phyloP scores from a whole-genome alignment of 2,797 vertebrate genomes.

The Staurois parvus region DNA sequence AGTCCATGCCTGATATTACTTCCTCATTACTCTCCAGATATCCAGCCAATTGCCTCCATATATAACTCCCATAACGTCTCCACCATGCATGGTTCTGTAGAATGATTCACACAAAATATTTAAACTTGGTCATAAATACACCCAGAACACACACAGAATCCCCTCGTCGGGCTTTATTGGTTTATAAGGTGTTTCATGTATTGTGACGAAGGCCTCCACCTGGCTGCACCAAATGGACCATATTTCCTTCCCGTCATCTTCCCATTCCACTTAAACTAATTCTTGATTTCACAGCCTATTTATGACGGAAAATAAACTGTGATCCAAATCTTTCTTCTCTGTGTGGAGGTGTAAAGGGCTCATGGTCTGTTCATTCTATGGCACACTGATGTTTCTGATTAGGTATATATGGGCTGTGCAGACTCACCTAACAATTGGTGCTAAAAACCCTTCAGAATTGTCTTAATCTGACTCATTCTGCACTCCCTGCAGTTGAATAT shows the following conservation, averaged over 20 bases:
- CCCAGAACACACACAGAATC: slow-evolving; percentile 48
- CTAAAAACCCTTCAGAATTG: slow-evolving; percentile 5
- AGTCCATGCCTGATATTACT: slow-evolving; percentile 16
- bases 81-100: not conserved
- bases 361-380: slow-evolving; percentile 19
- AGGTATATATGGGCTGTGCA: not conserved
- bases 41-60: slow-evolving; percentile 18
- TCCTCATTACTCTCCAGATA: slow-evolving; percentile 14
- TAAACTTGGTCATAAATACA: slow-evolving; percentile 41
- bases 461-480: slow-evolving; percentile 5
- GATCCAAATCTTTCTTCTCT: slow-evolving; percentile 37
- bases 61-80: slow-evolving; percentile 1
- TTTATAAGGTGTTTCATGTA: slow-evolving; percentile 44
- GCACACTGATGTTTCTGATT: slow-evolving; percentile 37
- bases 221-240: slow-evolving; percentile 1
- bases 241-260: slow-evolving; percentile 30
- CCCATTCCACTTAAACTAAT: slow-evolving; percentile 21
- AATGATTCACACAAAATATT: slow-evolving; percentile 38
- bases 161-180: slow-evolving; percentile 27
- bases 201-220: slow-evolving; percentile 16
- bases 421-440: not conserved
- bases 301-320: slow-evolving; percentile 52
- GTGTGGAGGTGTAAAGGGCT: slow-evolving; percentile 7
- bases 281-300: slow-evolving; percentile 32
- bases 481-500: not conserved